Base-by-base conservation (phyloP, 2,797 vertebrate species). In the Harpagifer antarcticus region DNA sequence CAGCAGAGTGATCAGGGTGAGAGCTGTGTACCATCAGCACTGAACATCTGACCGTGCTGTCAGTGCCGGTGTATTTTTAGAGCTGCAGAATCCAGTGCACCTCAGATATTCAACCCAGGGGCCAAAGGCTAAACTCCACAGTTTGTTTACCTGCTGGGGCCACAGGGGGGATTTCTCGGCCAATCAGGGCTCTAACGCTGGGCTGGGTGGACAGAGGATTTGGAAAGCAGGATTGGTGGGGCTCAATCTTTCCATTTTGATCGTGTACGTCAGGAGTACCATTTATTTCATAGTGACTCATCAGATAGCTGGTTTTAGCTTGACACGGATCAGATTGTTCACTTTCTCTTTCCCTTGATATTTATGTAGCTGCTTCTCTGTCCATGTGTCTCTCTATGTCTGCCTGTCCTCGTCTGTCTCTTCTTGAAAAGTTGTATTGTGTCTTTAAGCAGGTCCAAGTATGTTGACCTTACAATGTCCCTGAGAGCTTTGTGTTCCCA, bases 51-150 rank as follows among this genome's bases (percentile, higher is more conserved):
- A 83, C 77, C 3, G 62, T 77, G 79, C 75, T 84, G 85, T 89
- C 88, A 85, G 43, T 23, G 60, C 61, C 60, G 88, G 23, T 95
- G 93, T 93, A 94, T 95, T 95, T 95, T 95, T 95, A 95, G 93
- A 92, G 57, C 78, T 66, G 80, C 70, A 75, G 89, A 89, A 94
- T 94, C 85, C 84, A 53, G 72, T 66, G 81, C 80, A 79, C 83
- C 84, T 84, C 83, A 85, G 73, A 83, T 79, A 73, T 78, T 86
- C 69, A 66, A 52, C 64, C 45, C 40, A 17, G 58, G 44, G 85
- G 81, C 77, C 84, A 89, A 83, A 85, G 86, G 75, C 72, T 85
- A 70, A 88, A 87, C 89, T 81, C 85, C 74, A 76, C 68, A 58
- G 88, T 86, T 91, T 93, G 90, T 93, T 94, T 94, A 95, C 92